Evolutionary conservation across 2,113 vertebrate species (phyloP).

Genomic region (Maylandia zebra): DNA sequence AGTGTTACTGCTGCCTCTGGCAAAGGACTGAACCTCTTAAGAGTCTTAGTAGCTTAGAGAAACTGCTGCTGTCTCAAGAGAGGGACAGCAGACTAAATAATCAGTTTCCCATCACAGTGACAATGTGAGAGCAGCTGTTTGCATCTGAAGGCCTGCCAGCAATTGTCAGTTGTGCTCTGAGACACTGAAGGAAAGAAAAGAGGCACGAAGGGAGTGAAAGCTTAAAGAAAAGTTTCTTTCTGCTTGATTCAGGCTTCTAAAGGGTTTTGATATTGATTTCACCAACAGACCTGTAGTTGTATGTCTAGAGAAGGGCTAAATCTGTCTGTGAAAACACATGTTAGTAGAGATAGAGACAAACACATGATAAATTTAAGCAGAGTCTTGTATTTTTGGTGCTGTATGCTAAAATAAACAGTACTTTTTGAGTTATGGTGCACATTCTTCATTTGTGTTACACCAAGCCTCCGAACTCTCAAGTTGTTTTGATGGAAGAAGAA

Average conservation of each 20-base stretch:
- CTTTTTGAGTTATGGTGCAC: neutral
- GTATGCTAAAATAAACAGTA: neutral
- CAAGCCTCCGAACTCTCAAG: neutral
- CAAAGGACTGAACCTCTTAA: slow-evolving; percentile 16
- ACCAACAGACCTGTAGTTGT: neutral
- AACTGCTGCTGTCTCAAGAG: slow-evolving; percentile 42
- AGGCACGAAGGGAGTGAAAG: neutral
- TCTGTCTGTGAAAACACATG: neutral
- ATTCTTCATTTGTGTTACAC: neutral
- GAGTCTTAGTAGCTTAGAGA: slow-evolving; percentile 17
- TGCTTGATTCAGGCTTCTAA: slow-evolving; percentile 18
- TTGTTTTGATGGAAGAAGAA: neutral
- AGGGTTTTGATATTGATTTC: slow-evolving; percentile 29
- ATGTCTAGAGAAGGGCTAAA: neutral
- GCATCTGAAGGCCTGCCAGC: slow-evolving; percentile 46
- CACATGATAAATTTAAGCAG: neutral
- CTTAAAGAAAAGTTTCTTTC: slow-evolving; percentile 30
- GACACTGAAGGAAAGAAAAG: neutral
- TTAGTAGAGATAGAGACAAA: neutral
- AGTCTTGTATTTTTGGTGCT: neutral
- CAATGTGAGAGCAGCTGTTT: slow-evolving; percentile 57
- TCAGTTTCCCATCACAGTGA: slow-evolving; percentile 44
- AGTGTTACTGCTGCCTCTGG: slow-evolving; percentile 29
- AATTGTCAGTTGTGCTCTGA: slow-evolving; percentile 9
- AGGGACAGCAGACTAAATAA: slow-evolving; percentile 63